Evolutionary conservation across 2,113 vertebrate genomes (phyloP).

Genomic region (Microtus montanus): DNA sequence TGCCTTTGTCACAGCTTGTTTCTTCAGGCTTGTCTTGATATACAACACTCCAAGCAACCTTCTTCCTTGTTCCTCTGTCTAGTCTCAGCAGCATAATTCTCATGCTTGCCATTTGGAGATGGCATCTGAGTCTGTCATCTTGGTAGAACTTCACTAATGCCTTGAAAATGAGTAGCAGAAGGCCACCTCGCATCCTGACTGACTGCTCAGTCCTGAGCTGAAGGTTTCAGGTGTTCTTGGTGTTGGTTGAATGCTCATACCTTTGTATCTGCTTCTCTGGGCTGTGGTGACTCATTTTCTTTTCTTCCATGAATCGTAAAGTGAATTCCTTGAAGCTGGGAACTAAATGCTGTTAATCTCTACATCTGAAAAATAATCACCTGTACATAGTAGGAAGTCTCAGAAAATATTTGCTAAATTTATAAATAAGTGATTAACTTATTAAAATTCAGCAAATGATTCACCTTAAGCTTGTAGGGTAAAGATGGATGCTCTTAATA

Average conservation of each 20-base stretch:
- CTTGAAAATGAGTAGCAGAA: neutral
- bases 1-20: neutral
- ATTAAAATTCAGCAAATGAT: conserved; percentile 56
- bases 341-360: conserved; percentile 7
- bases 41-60: neutral
- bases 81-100: neutral
- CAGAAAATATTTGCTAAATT: conserved; percentile 63
- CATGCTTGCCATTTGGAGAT: neutral
- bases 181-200: neutral
- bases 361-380: conserved; percentile 47
- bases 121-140: neutral
- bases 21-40: neutral
- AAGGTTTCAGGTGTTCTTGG: accelerated
- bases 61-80: neutral
- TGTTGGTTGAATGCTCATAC: too few relatives aligned
- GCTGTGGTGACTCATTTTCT: neutral
- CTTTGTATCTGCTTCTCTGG: neutral
- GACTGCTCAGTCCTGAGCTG: neutral
- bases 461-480: conserved; percentile 22
- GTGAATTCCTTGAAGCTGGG: conserved; percentile 10
- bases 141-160: neutral
- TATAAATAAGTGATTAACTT: conserved; percentile 51
- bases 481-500: conserved; percentile 17
- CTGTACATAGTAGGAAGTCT: neutral
- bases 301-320: conserved; percentile 2